Evolutionary conservation across 2,888 invertebrate genomes (phyloP).

Genomic region (Synanthedon myopaeformis): DNA sequence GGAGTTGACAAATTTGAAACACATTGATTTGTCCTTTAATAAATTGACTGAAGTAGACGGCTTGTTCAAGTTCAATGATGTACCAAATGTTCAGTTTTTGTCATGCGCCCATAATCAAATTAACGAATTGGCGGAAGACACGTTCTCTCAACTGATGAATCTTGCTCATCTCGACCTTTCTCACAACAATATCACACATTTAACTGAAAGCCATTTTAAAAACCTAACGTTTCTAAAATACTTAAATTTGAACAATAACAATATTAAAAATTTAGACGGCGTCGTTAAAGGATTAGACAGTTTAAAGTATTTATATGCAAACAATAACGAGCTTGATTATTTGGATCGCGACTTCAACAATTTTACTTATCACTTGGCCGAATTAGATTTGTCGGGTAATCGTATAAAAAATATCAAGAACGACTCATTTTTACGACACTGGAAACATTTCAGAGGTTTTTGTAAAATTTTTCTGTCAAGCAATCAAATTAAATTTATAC

Average conservation of each 20-base stretch:
- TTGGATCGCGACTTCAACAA: slow-evolving; percentile 40
- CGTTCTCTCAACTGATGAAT: slow-evolving; percentile 30
- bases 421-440: slow-evolving; percentile 41
- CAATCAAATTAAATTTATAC: slow-evolving; percentile 34
- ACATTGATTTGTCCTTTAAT: slow-evolving; percentile 40
- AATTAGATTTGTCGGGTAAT: slow-evolving; percentile 50
- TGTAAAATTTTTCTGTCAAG: slow-evolving; percentile 48
- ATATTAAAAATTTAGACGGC: slow-evolving; percentile 33
- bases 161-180: slow-evolving; percentile 28
- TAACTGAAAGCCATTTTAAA: slow-evolving; percentile 38
- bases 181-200: slow-evolving; percentile 23
- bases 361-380: slow-evolving; percentile 47
- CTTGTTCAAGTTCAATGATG: slow-evolving; percentile 35
- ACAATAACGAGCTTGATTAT: slow-evolving; percentile 36
- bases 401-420: slow-evolving; percentile 35
- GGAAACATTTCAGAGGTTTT: slow-evolving; percentile 35
- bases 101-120: slow-evolving; percentile 36
- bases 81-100: slow-evolving; percentile 31
- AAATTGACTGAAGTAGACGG: slow-evolving; percentile 26
- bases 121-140: slow-evolving; percentile 24
- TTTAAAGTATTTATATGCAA: slow-evolving; percentile 43
- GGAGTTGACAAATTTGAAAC: slow-evolving; percentile 28
- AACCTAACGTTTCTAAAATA: slow-evolving; percentile 21
- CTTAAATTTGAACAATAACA: slow-evolving; percentile 34
- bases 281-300: slow-evolving; percentile 42